Evolutionary conservation across 2,888 invertebrate species (phyloP).

Genomic region (Lasius platythorax): DNA sequence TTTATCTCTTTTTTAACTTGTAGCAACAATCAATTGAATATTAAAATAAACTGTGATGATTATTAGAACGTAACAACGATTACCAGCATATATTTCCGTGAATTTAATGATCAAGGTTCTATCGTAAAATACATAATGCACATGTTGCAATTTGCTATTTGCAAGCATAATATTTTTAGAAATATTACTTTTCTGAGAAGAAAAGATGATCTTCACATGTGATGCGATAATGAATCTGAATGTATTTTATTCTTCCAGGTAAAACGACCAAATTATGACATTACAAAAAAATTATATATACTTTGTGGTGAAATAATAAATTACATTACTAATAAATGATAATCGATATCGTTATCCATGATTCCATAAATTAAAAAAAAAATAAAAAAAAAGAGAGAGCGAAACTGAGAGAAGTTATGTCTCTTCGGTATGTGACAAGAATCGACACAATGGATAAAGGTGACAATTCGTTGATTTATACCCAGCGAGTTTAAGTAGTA

Average conservation of each 20-base stretch:
- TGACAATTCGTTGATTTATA: slow-evolving; percentile 1
- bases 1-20: background rate
- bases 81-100: background rate
- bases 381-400: background rate
- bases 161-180: background rate
- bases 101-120: slow-evolving; percentile 24
- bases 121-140: background rate
- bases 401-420: slow-evolving; percentile 41
- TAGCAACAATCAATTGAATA: slow-evolving; percentile 14
- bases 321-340: background rate
- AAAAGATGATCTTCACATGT: background rate
- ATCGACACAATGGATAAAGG: background rate
- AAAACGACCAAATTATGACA: background rate
- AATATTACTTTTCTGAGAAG: slow-evolving; percentile 10
- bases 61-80: background rate
- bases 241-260: background rate
- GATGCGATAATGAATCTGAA: background rate
- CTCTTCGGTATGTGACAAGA: slow-evolving; percentile 11
- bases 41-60: background rate
- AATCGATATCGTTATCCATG: background rate
- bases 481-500: background rate
- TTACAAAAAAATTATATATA: background rate
- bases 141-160: background rate
- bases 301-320: background rate
- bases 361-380: background rate